A percentile compares a stretch with the other conserved stretches of the same genome.
Conservation (phyloP, 1,140 invertebrate genomes). For the Eulimnadia texana region DNA sequence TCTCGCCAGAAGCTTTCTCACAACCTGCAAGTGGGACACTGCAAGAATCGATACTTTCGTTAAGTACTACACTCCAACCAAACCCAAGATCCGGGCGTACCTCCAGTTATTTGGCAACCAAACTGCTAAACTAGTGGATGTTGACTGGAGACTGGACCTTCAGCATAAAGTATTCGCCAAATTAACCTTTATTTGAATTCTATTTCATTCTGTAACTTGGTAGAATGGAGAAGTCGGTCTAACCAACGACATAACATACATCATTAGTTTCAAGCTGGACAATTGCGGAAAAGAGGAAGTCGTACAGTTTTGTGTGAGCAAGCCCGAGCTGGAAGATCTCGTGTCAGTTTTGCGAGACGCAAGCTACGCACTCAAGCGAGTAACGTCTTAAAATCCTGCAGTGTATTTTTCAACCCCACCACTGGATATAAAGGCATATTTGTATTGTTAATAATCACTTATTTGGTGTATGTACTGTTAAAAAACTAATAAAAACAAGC, state of each 20-base stretch:
- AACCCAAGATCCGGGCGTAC: not conserved
- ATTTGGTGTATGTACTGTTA: too few relatives aligned
- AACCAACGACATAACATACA: not conserved
- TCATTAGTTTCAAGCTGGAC: not conserved
- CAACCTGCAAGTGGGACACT: not conserved
- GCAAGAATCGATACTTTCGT: not conserved
- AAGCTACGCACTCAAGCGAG: not conserved
- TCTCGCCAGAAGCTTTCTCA: not conserved
- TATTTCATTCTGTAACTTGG: not conserved
- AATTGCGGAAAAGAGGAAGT: not conserved
- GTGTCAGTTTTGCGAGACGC: not conserved
- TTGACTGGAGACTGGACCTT: not conserved
- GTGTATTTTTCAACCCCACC: not conserved
- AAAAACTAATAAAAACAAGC: too few relatives aligned
- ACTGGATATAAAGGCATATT: not conserved
- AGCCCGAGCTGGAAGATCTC: not conserved
- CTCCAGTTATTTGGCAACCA: not conserved
- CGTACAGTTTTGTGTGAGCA: not conserved
- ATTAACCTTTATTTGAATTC: not conserved
- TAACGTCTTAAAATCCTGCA: not conserved
- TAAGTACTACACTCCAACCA: not conserved
- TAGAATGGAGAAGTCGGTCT: not conserved
- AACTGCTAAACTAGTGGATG: not conserved
- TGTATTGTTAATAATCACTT: too few relatives aligned
- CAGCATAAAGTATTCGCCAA: not conserved